A percentile compares a stretch with the other conserved stretches of the same genome.
These are phyloP conservation scores for Andrena dorsata DNA, from an alignment of 2,888 invertebrate species.

Conservation along the genomic window DNA sequence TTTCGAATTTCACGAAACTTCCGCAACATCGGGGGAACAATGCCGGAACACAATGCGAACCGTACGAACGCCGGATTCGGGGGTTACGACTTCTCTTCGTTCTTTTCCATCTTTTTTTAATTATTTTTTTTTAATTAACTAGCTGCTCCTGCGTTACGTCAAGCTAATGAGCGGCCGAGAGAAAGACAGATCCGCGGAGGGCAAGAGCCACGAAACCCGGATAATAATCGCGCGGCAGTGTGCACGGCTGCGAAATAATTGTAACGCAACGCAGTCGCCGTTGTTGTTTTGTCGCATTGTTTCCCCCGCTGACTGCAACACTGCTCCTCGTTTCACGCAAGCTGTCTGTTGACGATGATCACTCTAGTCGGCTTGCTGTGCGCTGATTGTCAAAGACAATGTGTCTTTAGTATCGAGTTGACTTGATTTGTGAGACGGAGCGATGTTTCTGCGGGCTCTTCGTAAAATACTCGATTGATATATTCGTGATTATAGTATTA, in stretches of 20 bases:
- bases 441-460: no score
- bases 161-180: slow-evolving; percentile 14
- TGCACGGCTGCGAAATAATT: not conserved
- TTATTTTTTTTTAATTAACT: slow-evolving; percentile 9
- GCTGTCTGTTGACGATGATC: not conserved
- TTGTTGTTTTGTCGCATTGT: not conserved
- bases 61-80: slow-evolving; percentile 4
- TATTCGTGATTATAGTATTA: no score
- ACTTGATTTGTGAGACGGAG: not conserved
- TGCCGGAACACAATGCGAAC: not conserved
- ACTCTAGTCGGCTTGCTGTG: not conserved
- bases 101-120: not conserved
- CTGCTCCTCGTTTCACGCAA: not conserved
- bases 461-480: no score
- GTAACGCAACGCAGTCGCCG: not conserved
- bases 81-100: not conserved
- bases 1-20: slow-evolving; percentile 27
- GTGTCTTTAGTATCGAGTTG: not conserved
- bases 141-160: not conserved
- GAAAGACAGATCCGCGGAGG: not conserved
- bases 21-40: slow-evolving; percentile 7
- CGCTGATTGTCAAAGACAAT: slow-evolving; percentile 12
- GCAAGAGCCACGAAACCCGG: not conserved
- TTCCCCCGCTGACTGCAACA: not conserved
- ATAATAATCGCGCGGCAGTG: not conserved